A percentile compares a stretch with the other conserved stretches of the same genome.
Evolutionary conservation across 1,140 invertebrate species (phyloP).

Genomic region (Drosophila sturtevanti): DNA sequence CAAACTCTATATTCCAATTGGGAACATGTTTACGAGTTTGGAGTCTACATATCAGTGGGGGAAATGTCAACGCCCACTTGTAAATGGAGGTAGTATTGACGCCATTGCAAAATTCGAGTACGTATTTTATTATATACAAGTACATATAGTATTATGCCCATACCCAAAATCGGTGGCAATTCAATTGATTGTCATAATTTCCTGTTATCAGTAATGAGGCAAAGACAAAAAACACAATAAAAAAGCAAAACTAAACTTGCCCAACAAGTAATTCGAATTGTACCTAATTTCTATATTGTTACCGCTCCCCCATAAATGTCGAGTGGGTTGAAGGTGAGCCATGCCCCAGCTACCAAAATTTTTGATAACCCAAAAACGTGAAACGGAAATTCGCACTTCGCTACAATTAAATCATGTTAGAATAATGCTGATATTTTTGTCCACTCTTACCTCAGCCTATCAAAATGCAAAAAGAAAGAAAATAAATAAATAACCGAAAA

Average conservation of each 20-base stretch:
- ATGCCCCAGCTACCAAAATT: not conserved
- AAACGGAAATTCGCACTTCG: slow-evolving; percentile 69
- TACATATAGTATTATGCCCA: not conserved
- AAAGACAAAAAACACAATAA: not conserved
- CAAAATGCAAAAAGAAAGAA: not conserved
- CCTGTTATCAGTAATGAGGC: slow-evolving; percentile 37
- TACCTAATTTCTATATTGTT: not conserved
- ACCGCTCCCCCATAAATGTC: not conserved
- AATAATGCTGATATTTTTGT: slow-evolving; percentile 49
- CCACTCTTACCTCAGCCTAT: slow-evolving; percentile 34
- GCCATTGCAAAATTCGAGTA: slow-evolving; percentile 36
- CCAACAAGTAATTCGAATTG: slow-evolving; percentile 48
- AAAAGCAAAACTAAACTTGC: slow-evolving; percentile 8
- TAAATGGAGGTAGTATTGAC: slow-evolving; percentile 29
- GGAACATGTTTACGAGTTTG: slow-evolving; percentile 27
- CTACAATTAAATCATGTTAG: slow-evolving; percentile 32
- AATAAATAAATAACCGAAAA: slow-evolving; percentile 19
- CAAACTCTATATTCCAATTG: slow-evolving; percentile 14
- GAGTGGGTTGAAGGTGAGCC: slow-evolving; percentile 1
- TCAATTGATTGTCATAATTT: slow-evolving; percentile 50
- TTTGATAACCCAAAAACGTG: slow-evolving; percentile 17
- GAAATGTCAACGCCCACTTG: slow-evolving; percentile 62
- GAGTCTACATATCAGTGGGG: slow-evolving; percentile 25
- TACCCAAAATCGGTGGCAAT: slow-evolving; percentile 37
- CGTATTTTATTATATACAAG: not conserved